phyloP scores from a whole-genome alignment of 1,140 invertebrate species.

The Ganaspis sp. region DNA sequence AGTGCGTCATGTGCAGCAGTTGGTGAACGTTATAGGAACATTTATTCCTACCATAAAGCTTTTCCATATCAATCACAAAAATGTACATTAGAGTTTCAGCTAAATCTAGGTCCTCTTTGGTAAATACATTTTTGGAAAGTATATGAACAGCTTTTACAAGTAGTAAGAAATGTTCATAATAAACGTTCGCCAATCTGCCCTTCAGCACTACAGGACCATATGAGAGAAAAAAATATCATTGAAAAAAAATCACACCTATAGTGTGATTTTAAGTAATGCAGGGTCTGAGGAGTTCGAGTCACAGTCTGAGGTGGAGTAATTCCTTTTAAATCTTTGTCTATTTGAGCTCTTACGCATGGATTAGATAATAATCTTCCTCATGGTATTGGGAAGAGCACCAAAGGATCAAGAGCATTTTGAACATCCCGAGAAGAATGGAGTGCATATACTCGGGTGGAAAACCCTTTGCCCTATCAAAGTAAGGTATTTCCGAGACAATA shows the following conservation, averaged over 20 bases:
- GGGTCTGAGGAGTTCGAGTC: neutral
- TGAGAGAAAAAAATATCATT: constrained; percentile 34
- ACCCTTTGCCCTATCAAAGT: constrained; percentile 11
- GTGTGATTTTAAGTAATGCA: neutral
- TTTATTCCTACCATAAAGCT: constrained; percentile 21
- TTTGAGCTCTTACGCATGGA: neutral
- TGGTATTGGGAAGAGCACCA: neutral
- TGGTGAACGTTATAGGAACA: constrained; percentile 44
- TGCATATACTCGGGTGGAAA: constrained; percentile 39
- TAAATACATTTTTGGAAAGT: constrained; percentile 24
- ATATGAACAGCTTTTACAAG: constrained; percentile 3
- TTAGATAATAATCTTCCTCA: neutral
- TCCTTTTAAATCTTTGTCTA: neutral
- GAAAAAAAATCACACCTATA: too few species aligned
- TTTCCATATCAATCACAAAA: constrained; percentile 32
- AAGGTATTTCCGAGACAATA: constrained; percentile 16
- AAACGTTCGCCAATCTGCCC: constrained; percentile 32
- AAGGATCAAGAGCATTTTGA: neutral
- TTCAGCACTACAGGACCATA: constrained; percentile 18
- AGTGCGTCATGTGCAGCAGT: constrained; percentile 35
- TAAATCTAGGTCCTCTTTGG: constrained; percentile 20
- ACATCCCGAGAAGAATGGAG: neutral
- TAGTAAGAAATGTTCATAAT: constrained; percentile 40
- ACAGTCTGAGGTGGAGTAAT: neutral
- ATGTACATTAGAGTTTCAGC: constrained; percentile 33